Conservation (phyloP, 2,888 invertebrate genomes). For the Eupithecia vulgata region DNA sequence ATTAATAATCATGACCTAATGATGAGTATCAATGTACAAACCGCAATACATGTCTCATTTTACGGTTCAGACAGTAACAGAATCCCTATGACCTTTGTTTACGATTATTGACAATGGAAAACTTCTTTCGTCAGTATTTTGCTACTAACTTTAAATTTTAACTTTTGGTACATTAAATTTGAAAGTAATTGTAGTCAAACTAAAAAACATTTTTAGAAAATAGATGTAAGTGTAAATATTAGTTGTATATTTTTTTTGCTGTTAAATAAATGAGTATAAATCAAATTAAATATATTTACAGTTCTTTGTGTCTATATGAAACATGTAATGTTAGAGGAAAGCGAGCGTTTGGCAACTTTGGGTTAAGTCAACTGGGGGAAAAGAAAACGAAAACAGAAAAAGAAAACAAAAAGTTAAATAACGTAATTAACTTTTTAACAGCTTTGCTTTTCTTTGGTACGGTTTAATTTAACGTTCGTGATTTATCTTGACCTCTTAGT, state of each 20-base stretch:
- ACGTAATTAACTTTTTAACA: constrained; percentile 30
- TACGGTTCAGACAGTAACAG: constrained; percentile 61
- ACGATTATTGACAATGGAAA: constrained; percentile 20
- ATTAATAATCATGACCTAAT: constrained; percentile 52
- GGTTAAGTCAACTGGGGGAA: neutral
- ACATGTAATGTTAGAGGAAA: neutral
- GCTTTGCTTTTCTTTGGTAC: constrained; percentile 22
- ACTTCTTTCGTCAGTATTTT: neutral
- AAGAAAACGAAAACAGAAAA: constrained; percentile 6
- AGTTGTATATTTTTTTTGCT: too few species aligned
- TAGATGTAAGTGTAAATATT: too few species aligned
- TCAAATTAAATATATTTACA: too few species aligned
- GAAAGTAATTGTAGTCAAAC: too few species aligned
- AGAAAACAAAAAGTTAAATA: constrained; percentile 22
- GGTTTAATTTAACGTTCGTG: constrained; percentile 23
- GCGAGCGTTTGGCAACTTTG: neutral
- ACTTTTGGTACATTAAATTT: too few species aligned
- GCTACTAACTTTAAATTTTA: too few species aligned
- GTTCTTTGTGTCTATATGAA: too few species aligned
- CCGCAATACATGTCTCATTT: constrained; percentile 69
- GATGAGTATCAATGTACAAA: constrained; percentile 67
- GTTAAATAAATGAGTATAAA: too few species aligned
- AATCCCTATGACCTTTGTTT: constrained; percentile 56
- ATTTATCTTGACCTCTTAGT: constrained; percentile 4
- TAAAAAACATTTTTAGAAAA: too few species aligned